Conservation (phyloP, 2,888 invertebrate genomes). For the Diaphora mendica region DNA sequence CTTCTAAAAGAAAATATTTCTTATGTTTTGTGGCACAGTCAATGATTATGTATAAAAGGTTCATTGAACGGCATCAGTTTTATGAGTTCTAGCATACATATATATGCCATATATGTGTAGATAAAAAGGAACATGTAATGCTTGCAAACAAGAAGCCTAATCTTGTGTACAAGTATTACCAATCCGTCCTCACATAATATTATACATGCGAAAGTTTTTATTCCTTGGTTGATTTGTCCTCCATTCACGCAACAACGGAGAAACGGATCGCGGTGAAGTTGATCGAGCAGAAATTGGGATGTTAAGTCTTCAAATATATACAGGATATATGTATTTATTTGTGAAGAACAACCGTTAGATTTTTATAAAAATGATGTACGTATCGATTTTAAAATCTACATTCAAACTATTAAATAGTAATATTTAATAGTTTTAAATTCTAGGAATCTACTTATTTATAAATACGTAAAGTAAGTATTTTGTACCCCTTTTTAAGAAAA, state of each 20-base stretch:
- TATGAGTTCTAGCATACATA: background rate
- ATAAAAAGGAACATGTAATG: background rate
- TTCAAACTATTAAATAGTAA: background rate
- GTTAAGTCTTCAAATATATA: background rate
- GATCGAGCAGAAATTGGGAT: background rate
- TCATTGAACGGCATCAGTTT: background rate
- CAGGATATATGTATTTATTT: background rate
- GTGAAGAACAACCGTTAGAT: background rate
- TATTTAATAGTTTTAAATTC: background rate
- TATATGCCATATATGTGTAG: background rate
- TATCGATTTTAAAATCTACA: background rate
- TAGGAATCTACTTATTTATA: too few species aligned
- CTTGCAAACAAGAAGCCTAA: background rate
- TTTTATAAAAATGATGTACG: background rate
- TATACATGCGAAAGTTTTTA: conserved; percentile 3
- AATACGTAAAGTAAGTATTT: too few species aligned
- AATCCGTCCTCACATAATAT: background rate
- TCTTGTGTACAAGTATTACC: background rate
- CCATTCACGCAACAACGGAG: conserved; percentile 6
- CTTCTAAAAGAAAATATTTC: too few species aligned
- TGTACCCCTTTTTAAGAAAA: too few species aligned
- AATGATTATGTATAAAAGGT: background rate
- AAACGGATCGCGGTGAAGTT: background rate
- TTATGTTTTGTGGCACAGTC: too few species aligned
- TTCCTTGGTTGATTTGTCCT: conserved; percentile 7